These are phyloP conservation scores for Otocyon megalotis DNA, from an alignment of 2,113 vertebrate genomes.

Conservation along the genomic window DNA sequence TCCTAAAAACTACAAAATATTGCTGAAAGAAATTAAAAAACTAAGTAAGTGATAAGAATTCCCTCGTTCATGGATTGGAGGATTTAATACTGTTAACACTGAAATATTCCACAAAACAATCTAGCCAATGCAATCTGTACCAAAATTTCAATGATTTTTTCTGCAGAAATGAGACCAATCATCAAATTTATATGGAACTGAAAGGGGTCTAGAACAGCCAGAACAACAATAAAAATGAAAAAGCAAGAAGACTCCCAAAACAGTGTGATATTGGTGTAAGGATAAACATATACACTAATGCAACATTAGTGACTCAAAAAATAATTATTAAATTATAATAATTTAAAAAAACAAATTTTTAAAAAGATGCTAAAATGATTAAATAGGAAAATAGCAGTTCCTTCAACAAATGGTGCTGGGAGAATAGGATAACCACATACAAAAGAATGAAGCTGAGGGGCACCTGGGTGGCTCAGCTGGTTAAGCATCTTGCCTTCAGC, in stretches of 20 bases:
- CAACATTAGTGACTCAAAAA: neutral
- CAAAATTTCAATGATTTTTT: constrained; percentile 16
- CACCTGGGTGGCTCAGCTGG: no score
- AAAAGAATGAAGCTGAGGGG: constrained; percentile 30
- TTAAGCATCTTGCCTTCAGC: no score
- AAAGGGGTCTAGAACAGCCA: neutral
- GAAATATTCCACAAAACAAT: neutral
- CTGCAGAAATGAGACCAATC: neutral
- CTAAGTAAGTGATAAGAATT: constrained; percentile 11
- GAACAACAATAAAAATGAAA: constrained; percentile 14
- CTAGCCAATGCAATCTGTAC: neutral
- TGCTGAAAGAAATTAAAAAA: constrained; percentile 17
- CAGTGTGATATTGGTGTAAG: neutral
- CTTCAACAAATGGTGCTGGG: neutral
- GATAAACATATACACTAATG: neutral
- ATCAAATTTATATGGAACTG: neutral
- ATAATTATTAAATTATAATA: neutral
- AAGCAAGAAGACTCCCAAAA: neutral
- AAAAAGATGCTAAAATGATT: constrained; percentile 27
- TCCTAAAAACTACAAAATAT: neutral
- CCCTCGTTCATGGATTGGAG: neutral
- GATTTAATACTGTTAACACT: neutral
- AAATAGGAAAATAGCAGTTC: neutral
- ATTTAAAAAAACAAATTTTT: neutral
- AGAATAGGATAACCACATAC: neutral